Evolutionary conservation across 2,888 invertebrate genomes (phyloP).

Genomic region (Hydroisotoma schaefferi): DNA sequence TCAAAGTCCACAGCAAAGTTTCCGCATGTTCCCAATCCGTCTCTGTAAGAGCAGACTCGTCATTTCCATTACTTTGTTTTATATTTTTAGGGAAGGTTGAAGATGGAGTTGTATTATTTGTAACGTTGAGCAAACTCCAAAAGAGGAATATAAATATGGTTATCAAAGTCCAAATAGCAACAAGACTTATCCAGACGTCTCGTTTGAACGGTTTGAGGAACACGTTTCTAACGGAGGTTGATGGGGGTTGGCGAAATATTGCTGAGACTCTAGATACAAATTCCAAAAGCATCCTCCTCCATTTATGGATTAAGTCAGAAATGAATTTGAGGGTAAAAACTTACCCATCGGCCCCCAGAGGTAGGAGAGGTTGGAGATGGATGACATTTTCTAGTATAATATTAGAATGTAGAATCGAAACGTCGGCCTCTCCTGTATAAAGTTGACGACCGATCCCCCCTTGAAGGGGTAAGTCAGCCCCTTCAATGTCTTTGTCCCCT

Average conservation of each 20-base stretch:
- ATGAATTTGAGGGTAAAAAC: neutral
- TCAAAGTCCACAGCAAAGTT: constrained; percentile 17
- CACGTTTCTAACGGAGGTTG: constrained; percentile 21
- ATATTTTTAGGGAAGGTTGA: no score
- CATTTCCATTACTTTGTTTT: no score
- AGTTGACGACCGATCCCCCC: constrained; percentile 18
- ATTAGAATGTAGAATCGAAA: constrained; percentile 18
- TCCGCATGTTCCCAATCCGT: constrained; percentile 8
- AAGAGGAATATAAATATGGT: constrained; percentile 5
- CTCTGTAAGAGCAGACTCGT: neutral
- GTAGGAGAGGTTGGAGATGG: constrained; percentile 15
- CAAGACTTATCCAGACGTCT: constrained; percentile 13
- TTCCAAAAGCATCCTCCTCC: neutral
- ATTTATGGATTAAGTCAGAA: neutral
- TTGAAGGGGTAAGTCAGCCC: neutral
- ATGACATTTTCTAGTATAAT: neutral
- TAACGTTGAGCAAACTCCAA: neutral
- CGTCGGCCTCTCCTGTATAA: constrained; percentile 13
- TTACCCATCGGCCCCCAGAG: constrained; percentile 17
- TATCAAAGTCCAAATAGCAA: constrained; percentile 7
- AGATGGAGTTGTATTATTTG: no score
- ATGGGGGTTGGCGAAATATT: constrained; percentile 23
- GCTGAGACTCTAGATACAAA: constrained; percentile 20
- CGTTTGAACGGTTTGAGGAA: constrained; percentile 21
- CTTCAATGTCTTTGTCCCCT: constrained; percentile 3